phyloP scores from a whole-genome alignment of 2,888 invertebrate genomes.

The Melinaea menophilus region DNA sequence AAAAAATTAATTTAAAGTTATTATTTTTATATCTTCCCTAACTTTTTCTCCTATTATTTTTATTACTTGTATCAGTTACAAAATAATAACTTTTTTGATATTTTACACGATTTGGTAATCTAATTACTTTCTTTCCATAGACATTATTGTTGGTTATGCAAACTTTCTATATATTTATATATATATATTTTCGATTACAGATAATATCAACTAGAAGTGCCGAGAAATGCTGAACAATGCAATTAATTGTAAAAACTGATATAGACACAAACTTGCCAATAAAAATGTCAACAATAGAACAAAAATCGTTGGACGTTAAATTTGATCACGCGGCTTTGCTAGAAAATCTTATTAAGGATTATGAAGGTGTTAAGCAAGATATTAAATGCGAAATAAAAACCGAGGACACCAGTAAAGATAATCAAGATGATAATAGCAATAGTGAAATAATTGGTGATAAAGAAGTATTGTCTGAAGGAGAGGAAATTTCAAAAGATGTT shows the following conservation, averaged over 20 bases:
- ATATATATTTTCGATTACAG: conserved; percentile 44
- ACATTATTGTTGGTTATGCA: not conserved
- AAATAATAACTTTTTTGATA: too few relatives aligned
- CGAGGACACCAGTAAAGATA: conserved; percentile 19
- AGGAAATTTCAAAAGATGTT: conserved; percentile 26
- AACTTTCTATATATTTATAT: not conserved
- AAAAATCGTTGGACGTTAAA: conserved; percentile 44
- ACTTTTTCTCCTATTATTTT: too few relatives aligned
- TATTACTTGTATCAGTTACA: too few relatives aligned
- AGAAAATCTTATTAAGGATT: conserved; percentile 38
- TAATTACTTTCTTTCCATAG: not conserved
- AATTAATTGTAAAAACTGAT: conserved; percentile 62
- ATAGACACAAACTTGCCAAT: conserved; percentile 44
- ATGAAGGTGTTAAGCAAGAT: conserved; percentile 30
- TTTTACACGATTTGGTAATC: too few relatives aligned
- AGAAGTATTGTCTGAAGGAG: conserved; percentile 21
- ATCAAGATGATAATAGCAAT: conserved; percentile 21
- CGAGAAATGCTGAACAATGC: conserved; percentile 66
- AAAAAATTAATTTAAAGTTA: too few relatives aligned
- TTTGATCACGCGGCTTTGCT: conserved; percentile 37
- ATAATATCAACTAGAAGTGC: conserved; percentile 31
- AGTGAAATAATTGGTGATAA: conserved; percentile 26
- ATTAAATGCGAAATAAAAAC: conserved; percentile 41
- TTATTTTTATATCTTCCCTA: too few relatives aligned
- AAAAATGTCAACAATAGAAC: conserved; percentile 56